Evolutionary conservation across 1,140 invertebrate genomes (phyloP).

Genomic region (Spodoptera litura): DNA sequence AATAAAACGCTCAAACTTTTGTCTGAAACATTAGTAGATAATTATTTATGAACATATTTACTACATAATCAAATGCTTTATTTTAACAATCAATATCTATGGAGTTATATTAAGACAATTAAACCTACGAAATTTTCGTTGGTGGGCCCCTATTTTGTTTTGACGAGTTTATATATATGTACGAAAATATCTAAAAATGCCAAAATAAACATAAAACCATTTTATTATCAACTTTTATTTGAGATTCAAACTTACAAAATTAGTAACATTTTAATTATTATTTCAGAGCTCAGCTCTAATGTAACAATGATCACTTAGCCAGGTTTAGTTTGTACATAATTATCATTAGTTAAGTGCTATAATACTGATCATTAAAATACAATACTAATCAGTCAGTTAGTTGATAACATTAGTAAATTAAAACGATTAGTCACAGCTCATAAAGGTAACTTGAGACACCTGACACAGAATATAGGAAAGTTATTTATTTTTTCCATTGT

Average conservation of each 20-base stretch:
- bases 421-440: constrained; percentile 37
- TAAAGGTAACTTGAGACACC: constrained; percentile 2
- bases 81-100: too few relatives aligned
- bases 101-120: too few relatives aligned
- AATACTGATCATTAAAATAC: constrained; percentile 13
- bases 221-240: background rate
- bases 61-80: too few relatives aligned
- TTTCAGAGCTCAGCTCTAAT: background rate
- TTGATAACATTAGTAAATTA: constrained; percentile 20
- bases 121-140: too few relatives aligned
- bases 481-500: constrained; percentile 20
- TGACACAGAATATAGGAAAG: background rate
- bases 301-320: background rate
- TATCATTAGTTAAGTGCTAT: constrained; percentile 11
- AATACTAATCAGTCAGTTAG: constrained; percentile 30
- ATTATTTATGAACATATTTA: too few relatives aligned
- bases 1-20: too few relatives aligned
- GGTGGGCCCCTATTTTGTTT: too few relatives aligned
- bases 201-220: background rate
- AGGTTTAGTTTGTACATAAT: constrained; percentile 20
- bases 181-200: too few relatives aligned
- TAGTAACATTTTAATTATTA: constrained; percentile 1
- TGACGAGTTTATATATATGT: too few relatives aligned
- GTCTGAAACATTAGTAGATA: too few relatives aligned
- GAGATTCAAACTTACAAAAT: background rate